Conservation (phyloP, 2,797 vertebrate species). For the Salarias fasciatus region DNA sequence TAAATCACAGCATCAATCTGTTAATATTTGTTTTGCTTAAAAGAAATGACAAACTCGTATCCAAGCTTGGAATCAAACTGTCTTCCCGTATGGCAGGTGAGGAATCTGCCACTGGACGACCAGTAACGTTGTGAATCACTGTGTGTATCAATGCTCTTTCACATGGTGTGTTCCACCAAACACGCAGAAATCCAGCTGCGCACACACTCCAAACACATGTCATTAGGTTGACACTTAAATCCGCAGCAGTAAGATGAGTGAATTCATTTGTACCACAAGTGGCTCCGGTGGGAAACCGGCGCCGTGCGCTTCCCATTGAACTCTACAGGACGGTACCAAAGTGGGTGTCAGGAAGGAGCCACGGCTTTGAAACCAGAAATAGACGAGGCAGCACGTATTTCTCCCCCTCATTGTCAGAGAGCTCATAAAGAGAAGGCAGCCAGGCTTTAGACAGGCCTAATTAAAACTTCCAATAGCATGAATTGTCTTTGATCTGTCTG, state of each 20-base stretch:
- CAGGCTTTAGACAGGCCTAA: constrained; percentile 59
- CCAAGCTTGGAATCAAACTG: no score
- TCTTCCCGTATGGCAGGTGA: no score
- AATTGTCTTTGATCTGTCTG: constrained; percentile 61
- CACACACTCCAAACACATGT: no score
- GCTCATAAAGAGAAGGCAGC: constrained; percentile 42
- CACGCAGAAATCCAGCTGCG: no score
- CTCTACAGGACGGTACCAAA: constrained; percentile 26
- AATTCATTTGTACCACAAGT: constrained; percentile 40
- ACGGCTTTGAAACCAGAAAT: constrained; percentile 54
- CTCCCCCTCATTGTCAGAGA: constrained; percentile 52
- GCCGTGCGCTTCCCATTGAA: constrained; percentile 22
- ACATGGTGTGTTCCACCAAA: no score
- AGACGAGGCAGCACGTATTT: constrained; percentile 42
- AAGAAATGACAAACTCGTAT: no score
- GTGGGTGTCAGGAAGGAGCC: constrained; percentile 49
- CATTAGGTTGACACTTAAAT: no score
- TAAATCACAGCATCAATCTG: no score
- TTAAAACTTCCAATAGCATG: constrained; percentile 65
- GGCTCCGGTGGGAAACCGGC: constrained; percentile 28
- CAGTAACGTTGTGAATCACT: no score
- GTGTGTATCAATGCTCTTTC: no score
- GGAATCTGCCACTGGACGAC: no score
- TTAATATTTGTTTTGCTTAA: no score
- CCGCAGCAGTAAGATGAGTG: neutral